phyloP scores from a whole-genome alignment of 2,113 vertebrate genomes.

The Archocentrus centrarchus region DNA sequence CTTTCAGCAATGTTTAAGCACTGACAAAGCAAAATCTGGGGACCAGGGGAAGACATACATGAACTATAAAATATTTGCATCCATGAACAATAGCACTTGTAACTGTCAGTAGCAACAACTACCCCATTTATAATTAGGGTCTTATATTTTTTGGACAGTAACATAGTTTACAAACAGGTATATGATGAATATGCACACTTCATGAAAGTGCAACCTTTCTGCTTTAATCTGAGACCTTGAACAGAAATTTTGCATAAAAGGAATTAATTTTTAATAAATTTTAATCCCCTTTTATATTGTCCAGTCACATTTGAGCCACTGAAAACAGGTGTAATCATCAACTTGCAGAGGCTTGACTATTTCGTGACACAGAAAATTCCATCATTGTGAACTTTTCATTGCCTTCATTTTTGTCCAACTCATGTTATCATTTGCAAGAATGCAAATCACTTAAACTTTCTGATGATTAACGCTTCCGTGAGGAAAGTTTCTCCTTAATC shows the following conservation, averaged over 20 bases:
- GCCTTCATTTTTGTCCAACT: constrained; percentile 2
- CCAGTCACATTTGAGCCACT: background rate
- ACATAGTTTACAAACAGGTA: background rate
- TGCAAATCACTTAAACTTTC: constrained; percentile 31
- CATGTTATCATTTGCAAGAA: background rate
- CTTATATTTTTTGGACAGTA: background rate
- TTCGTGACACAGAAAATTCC: constrained; percentile 9
- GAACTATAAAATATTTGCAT: background rate
- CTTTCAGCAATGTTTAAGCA: background rate
- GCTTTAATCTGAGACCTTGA: background rate
- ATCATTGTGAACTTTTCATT: constrained; percentile 25
- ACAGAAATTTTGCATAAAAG: background rate
- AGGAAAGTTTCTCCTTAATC: constrained; percentile 6
- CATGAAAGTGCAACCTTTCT: background rate
- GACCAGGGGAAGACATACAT: background rate
- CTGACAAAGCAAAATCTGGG: background rate
- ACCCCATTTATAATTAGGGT: background rate
- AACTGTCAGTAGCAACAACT: background rate
- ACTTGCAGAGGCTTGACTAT: background rate
- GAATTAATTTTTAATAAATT: background rate
- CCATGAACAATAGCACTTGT: background rate
- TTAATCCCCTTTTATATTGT: too few species aligned
- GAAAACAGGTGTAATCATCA: background rate
- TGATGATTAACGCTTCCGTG: constrained; percentile 11
- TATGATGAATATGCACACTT: background rate